phyloP scores from a whole-genome alignment of 2,888 invertebrate genomes.

The Mamestra brassicae region DNA sequence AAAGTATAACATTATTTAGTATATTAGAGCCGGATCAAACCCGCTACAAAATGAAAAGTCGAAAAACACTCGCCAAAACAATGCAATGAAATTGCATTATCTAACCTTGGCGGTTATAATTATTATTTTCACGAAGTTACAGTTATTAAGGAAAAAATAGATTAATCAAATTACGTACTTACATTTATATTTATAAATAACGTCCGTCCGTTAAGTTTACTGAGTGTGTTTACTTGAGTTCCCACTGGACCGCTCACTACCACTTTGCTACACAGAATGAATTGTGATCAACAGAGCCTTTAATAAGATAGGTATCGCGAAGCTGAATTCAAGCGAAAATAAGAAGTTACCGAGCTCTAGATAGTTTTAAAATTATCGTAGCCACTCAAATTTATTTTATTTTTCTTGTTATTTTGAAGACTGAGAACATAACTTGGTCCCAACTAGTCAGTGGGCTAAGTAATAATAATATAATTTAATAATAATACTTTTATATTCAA shows the following conservation, averaged over 20 bases:
- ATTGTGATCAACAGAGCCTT: not conserved
- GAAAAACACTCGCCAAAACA: too few species aligned
- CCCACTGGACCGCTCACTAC: constrained; percentile 26
- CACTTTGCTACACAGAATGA: constrained; percentile 29
- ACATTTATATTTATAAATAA: constrained; percentile 14
- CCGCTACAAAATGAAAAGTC: too few species aligned
- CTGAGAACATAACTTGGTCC: not conserved
- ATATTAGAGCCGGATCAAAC: too few species aligned
- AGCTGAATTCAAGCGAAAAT: not conserved
- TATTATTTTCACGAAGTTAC: too few species aligned
- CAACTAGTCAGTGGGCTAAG: too few species aligned
- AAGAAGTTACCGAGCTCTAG: not conserved
- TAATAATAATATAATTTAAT: too few species aligned
- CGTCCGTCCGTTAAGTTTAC: not conserved
- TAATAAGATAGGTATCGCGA: not conserved
- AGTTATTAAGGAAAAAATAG: not conserved
- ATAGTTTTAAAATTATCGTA: too few species aligned
- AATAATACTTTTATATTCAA: too few species aligned
- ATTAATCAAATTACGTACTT: constrained; percentile 6
- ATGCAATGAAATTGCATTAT: too few species aligned
- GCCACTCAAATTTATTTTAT: not conserved
- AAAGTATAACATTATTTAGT: too few species aligned
- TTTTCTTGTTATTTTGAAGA: not conserved
- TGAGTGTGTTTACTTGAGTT: constrained; percentile 14
- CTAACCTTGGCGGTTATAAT: too few species aligned